Conservation (phyloP, 2,888 invertebrate genomes). For the Sinodicranocentrus sp. region DNA sequence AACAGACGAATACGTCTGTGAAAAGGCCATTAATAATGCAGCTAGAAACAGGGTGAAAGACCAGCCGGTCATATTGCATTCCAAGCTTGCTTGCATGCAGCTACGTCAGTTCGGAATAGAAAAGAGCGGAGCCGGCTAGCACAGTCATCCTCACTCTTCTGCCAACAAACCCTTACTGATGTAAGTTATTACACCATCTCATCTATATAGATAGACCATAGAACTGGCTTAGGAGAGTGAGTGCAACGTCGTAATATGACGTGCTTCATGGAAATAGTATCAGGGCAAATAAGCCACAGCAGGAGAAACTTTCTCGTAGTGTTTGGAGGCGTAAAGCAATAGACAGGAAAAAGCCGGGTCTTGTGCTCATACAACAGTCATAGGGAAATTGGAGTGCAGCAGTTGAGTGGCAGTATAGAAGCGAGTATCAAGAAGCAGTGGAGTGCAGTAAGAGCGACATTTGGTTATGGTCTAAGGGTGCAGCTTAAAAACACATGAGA, state of each 20-base stretch:
- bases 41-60: conserved; percentile 48
- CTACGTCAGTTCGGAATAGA: conserved; percentile 4
- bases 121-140: conserved; percentile 16
- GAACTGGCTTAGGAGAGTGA: no score
- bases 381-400: not conserved
- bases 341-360: conserved; percentile 5
- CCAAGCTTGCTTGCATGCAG: not conserved
- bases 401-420: not conserved
- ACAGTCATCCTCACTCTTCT: not conserved
- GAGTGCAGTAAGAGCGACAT: not conserved
- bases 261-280: not conserved
- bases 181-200: no score
- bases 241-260: no score
- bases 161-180: no score
- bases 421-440: not conserved
- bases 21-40: conserved; percentile 42
- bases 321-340: no score
- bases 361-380: not conserved
- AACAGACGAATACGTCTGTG: not conserved
- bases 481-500: no score
- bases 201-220: no score
- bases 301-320: not conserved
- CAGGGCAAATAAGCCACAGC: not conserved
- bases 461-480: not conserved
- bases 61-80: conserved; percentile 29